Percentiles rank a stretch among this genome's conserved stretches.
Conservation (phyloP, 2,797 vertebrate genomes). For the Sebastiscus albofasciatus region DNA sequence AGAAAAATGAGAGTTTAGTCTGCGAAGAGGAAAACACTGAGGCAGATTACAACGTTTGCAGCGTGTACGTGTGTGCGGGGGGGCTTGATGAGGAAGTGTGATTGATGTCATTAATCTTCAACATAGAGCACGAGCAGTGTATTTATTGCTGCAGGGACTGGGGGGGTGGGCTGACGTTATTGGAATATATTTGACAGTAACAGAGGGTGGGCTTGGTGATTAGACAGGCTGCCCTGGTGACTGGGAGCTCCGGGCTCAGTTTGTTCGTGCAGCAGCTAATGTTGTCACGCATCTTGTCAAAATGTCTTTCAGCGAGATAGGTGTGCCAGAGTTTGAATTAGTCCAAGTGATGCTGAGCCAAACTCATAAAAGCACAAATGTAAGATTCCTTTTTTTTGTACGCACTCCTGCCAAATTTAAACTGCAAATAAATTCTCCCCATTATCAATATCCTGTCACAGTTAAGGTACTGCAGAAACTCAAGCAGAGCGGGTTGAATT, state of each 20-base stretch:
- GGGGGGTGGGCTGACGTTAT: neutral
- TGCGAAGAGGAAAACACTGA: slow-evolving; percentile 21
- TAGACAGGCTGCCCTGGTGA: slow-evolving; percentile 2
- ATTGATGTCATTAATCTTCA: slow-evolving; percentile 61
- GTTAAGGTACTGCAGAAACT: neutral
- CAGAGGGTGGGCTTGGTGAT: slow-evolving; percentile 29
- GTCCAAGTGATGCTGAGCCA: neutral
- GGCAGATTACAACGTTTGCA: slow-evolving; percentile 32
- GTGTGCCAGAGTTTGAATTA: neutral
- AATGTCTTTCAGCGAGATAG: slow-evolving; percentile 13
- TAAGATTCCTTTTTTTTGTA: neutral
- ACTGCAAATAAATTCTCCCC: neutral
- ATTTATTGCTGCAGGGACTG: slow-evolving; percentile 30
- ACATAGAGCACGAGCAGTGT: slow-evolving; percentile 5
- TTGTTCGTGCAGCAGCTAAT: neutral
- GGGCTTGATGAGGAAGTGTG: slow-evolving; percentile 39
- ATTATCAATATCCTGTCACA: neutral
- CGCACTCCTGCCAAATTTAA: neutral
- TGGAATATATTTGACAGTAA: slow-evolving; percentile 32
- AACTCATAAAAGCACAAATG: neutral
- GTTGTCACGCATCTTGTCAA: neutral
- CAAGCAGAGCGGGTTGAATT: neutral
- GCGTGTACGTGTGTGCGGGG: slow-evolving; percentile 4
- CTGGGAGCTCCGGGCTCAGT: neutral
- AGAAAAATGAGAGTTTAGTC: slow-evolving; percentile 30